Base-by-base conservation (phyloP, 1,140 invertebrate genomes). In the Zaprionus vittiger region DNA sequence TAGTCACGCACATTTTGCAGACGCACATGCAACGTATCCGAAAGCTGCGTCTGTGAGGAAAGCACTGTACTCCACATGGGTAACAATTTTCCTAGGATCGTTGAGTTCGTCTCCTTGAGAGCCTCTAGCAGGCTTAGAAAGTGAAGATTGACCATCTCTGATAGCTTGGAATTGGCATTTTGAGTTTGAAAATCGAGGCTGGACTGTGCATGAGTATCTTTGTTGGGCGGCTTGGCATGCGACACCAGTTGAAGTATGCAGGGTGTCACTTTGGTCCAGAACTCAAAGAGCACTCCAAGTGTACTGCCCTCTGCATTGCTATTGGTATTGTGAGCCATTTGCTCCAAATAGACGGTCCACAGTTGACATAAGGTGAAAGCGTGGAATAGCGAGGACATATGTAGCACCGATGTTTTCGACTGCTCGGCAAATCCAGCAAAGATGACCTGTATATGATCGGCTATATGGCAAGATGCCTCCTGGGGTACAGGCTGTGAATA, bases 281-380 rank as follows among this genome's bases (percentile, higher is more conserved):
- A 99, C 93, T 99, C 99, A 80, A 99, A 95, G n/a, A 99, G 94
- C 77, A 98, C 97, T 66, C 96, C 96, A 93, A 96, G 94, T 0
- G 96, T 96, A 89, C 96, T 95, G 60, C 95, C 94, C 87, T 98
- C 96, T 57, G 94, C 94, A 83, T 94, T 95, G 72, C 95, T 95
- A 87, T 94, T 95, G 78, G 93, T 95, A 31, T 89, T 89, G 75
- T 94, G 95, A 62, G 97, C 96, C 72, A 96, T 94, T 93, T 98
- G 97, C 93, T 99, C 99, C 92, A 99, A 96, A 92, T 99, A 99
- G 80, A 99, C 96, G 0, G 99, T 99, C 99, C 99, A 99, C 55
- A 99, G 93, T 95, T 97, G 96, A 83, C 96, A 97, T 31, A 97
- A 93, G 62, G 97, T 96, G 82, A 97, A 97, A 2, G 96, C 96